A percentile compares a stretch with the other conserved stretches of the same genome.
Evolutionary conservation across 2,797 vertebrate genomes (phyloP).

Genomic region (Taeniopygia guttata): DNA sequence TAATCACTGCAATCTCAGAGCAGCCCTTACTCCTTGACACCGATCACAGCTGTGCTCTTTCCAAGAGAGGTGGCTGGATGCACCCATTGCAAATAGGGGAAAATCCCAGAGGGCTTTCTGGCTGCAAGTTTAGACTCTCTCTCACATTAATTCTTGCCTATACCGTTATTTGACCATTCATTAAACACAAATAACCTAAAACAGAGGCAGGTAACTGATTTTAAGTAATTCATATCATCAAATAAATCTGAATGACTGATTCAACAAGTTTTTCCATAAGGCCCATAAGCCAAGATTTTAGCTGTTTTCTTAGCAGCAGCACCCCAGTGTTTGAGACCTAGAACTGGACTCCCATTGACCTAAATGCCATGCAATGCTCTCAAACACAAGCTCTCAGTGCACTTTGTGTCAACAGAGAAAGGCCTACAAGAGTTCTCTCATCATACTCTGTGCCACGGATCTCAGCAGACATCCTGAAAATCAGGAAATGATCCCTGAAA

Average conservation of each 20-base stretch:
- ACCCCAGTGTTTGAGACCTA: neutral
- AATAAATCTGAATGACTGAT: neutral
- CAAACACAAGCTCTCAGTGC: neutral
- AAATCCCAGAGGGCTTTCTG: conserved; percentile 16
- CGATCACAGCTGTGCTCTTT: conserved; percentile 27
- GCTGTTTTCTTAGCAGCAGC: neutral
- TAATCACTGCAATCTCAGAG: conserved; percentile 22
- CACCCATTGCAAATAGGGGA: neutral
- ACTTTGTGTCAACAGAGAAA: neutral
- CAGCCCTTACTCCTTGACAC: conserved; percentile 14
- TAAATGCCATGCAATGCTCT: neutral
- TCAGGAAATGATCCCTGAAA: neutral
- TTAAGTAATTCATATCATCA: conserved; percentile 18
- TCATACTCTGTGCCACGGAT: neutral
- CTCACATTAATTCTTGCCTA: conserved; percentile 6
- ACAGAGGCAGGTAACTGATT: neutral
- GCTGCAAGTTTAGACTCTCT: conserved; percentile 14
- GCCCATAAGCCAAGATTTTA: neutral
- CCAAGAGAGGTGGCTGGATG: neutral
- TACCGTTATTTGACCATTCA: neutral
- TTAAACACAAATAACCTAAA: conserved; percentile 57
- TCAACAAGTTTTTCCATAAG: conserved; percentile 28
- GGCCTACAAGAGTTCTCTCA: neutral
- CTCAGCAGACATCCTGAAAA: neutral
- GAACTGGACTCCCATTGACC: neutral